These are phyloP conservation scores for Drosophila ezoana DNA, from an alignment of 2,888 invertebrate genomes.

Conservation along the genomic window DNA sequence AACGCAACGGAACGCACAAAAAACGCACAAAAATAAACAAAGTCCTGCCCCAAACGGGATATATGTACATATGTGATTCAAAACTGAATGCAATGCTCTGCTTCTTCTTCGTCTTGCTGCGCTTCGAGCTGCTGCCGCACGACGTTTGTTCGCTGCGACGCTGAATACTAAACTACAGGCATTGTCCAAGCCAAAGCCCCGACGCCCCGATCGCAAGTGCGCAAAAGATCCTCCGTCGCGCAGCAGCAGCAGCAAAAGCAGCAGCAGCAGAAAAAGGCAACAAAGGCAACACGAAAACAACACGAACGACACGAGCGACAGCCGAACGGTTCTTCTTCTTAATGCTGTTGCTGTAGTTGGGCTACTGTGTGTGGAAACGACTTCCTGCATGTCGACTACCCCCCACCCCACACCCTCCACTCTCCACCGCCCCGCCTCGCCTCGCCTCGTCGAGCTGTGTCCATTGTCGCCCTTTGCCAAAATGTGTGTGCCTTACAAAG, in stretches of 20 bases:
- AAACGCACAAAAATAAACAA: constrained; percentile 9
- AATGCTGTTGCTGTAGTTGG: constrained; percentile 30
- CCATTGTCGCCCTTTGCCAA: constrained; percentile 31
- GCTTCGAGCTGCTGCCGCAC: constrained; percentile 59
- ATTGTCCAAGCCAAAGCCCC: constrained; percentile 28
- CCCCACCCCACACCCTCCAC: background rate
- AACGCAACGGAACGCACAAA: constrained; percentile 8
- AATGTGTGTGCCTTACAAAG: constrained; percentile 35
- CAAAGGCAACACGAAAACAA: constrained; percentile 36
- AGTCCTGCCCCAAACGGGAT: constrained; percentile 1
- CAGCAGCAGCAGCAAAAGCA: constrained; percentile 9
- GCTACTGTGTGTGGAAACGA: constrained; percentile 65
- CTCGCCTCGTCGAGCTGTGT: background rate
- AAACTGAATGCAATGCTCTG: constrained; percentile 4
- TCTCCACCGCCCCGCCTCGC: no score
- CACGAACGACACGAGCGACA: constrained; percentile 41
- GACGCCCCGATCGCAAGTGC: constrained; percentile 40
- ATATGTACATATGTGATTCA: background rate
- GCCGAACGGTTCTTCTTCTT: constrained; percentile 18
- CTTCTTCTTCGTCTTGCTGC: constrained; percentile 9
- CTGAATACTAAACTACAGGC: constrained; percentile 74
- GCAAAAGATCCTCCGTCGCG: constrained; percentile 45
- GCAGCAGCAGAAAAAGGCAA: constrained; percentile 26
- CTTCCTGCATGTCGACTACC: constrained; percentile 65
- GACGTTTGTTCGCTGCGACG: constrained; percentile 75